Base-by-base conservation (phyloP, 2,888 invertebrate genomes). In the Pseudococcus longispinus region DNA sequence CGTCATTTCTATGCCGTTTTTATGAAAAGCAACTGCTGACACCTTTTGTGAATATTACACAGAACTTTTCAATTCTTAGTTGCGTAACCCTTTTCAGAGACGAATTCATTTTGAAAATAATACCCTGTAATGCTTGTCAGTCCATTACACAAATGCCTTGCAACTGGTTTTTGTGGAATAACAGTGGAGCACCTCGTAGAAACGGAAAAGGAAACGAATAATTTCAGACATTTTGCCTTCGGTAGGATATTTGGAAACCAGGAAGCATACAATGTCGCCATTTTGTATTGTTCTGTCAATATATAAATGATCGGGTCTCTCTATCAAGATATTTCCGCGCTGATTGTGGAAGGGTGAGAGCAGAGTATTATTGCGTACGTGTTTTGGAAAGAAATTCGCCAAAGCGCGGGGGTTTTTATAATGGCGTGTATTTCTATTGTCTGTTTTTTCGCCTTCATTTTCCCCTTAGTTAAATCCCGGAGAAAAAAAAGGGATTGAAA, bases 61-160 rank as follows among this genome's bases (percentile, higher is more conserved):
- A n/a, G n/a, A n/a, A n/a, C n/a, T n/a, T n/a, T n/a, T n/a, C n/a
- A n/a, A n/a, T n/a, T n/a, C n/a, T n/a, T n/a, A n/a, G n/a, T n/a
- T n/a, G n/a, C n/a, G n/a, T n/a, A n/a, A n/a, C n/a, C 84, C 55
- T 84, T 70, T 65, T 84, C 65, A 65, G 32, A n/a, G 84, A 70
- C 60, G 65, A 70, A 84, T 26, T 84, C 70, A 42, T 84, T 37
- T 84, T 37, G 13, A 46, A 46, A 46, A 46, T 46, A 3, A 13
- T 13, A 46, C n/a, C n/a, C n/a, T n/a, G n/a, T 55, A 55, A 55
- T 55, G 55, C 55, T n/a, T 55, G 55, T n/a, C 55, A 55, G 1
- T 9, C n/a, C 55, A 55, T 6, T n/a, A n/a, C n/a, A 8, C 37
- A 55, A 55, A n/a, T n/a, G n/a, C 6, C 4, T 15, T 55, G 15